These are phyloP conservation scores for Alentia gelatinosa DNA, from an alignment of 2,888 invertebrate species.

Conservation along the genomic window DNA sequence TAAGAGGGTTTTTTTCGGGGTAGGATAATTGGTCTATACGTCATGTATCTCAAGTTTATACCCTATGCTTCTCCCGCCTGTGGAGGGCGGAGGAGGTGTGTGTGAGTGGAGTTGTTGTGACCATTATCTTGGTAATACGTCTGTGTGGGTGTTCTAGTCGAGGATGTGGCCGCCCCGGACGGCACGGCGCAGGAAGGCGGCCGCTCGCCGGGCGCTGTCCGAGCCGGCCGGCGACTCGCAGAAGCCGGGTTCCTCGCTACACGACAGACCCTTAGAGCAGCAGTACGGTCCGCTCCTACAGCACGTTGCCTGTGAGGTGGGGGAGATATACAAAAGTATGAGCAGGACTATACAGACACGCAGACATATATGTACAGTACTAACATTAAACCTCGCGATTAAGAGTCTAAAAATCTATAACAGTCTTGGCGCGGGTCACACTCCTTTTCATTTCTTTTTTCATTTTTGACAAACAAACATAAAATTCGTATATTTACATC, in stretches of 20 bases:
- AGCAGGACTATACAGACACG: no score
- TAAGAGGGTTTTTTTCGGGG: not conserved
- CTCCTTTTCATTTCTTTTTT: no score
- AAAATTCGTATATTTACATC: no score
- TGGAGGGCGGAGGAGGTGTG: not conserved
- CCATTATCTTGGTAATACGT: not conserved
- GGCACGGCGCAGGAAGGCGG: not conserved
- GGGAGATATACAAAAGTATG: no score
- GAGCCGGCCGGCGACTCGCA: not conserved
- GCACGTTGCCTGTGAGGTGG: slow-evolving; percentile 59
- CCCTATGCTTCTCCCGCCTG: not conserved
- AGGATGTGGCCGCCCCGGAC: slow-evolving; percentile 12
- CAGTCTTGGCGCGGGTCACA: no score
- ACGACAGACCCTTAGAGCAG: slow-evolving; percentile 71
- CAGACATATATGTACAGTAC: no score
- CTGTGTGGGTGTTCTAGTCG: not conserved
- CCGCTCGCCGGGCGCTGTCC: not conserved
- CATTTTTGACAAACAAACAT: no score
- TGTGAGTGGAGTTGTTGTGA: not conserved
- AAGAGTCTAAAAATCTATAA: no score
- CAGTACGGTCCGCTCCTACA: slow-evolving; percentile 74
- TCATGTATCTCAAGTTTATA: not conserved
- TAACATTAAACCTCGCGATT: no score
- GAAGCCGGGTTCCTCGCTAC: slow-evolving; percentile 56
- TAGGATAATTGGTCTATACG: not conserved